A percentile compares a stretch with the other conserved stretches of the same genome.
These are phyloP conservation scores for Sogatella furcifera DNA, from an alignment of 1,140 invertebrate species.

Conservation along the genomic window DNA sequence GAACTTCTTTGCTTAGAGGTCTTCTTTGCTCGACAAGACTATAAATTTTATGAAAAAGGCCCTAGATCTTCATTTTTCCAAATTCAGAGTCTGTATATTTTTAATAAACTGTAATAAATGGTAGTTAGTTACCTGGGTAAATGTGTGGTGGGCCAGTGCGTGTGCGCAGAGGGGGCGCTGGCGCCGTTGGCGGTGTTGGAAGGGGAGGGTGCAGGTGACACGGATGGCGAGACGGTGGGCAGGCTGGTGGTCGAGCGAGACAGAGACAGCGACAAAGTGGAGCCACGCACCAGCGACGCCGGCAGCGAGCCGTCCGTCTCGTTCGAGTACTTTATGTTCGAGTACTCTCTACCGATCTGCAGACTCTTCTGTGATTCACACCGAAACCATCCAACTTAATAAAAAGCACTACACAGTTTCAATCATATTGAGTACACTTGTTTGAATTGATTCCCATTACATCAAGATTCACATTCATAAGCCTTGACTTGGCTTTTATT, in stretches of 20 bases:
- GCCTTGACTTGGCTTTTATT: too few species aligned
- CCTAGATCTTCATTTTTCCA: too few species aligned
- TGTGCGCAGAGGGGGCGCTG: conserved; percentile 20
- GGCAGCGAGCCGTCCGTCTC: conserved; percentile 9
- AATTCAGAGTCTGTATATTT: too few species aligned
- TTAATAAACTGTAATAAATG: too few species aligned
- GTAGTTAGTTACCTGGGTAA: background rate
- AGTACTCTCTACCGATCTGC: conserved; percentile 78
- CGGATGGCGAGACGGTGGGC: conserved; percentile 11
- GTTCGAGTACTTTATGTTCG: conserved; percentile 63
- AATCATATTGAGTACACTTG: too few species aligned
- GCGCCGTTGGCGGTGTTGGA: conserved; percentile 17
- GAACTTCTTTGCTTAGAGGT: too few species aligned
- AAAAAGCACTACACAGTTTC: too few species aligned
- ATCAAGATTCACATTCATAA: too few species aligned
- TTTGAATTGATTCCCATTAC: too few species aligned
- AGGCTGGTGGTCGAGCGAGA: conserved; percentile 25
- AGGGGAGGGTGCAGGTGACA: background rate
- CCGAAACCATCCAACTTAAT: too few species aligned
- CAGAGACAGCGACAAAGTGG: conserved; percentile 14
- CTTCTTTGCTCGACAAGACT: too few species aligned
- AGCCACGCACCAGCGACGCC: background rate
- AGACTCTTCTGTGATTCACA: conserved; percentile 66
- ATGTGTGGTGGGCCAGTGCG: background rate
- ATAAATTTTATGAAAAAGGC: too few species aligned